Evolutionary conservation across 2,113 vertebrate genomes (phyloP), one percentile per base, ranked within the genome.

Genomic region (Rattus rattus): DNA sequence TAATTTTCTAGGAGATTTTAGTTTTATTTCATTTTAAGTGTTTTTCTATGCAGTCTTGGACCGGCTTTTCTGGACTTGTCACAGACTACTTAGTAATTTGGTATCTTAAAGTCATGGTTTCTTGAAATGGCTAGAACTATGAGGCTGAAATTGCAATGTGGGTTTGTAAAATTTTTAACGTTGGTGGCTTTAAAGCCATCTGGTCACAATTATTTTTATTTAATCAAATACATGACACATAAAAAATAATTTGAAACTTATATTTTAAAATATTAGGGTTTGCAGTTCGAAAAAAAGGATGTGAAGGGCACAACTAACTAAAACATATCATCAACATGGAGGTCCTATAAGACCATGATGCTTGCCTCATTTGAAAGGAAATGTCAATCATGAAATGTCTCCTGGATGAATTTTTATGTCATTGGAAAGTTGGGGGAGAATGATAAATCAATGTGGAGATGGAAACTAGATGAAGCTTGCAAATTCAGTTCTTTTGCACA

Each of bases 21-120:
- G 99, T 99, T 96, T 99, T 99, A 13, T 99, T 99, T 99, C 99
- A 99, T 99, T 99, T 95, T 99, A 98, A 89, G 98, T 99, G 98
- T 76, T 99, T 86, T 49, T 49, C 16, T 49, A 86, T 49, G 28
- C 2, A 20, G 9, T 33, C 63, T 22, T 86, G 9, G 4, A 63
- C n/a, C n/a, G 26, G 39, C 5, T 61, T 39, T 84, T 61, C 56
- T 61, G n/a, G 84, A 49, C 7, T 36, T 86, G 49, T 67, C 28
- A 33, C 30, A 47, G 43, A 6, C 39, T 49, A 63, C 39, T 43
- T 85, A 19, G 30, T 28, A 85, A 39, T 61, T 61, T 73, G 99
- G 54, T 77, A 99, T 99, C 19, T 94, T 79, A 4, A 70, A 0
- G 85, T 47, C 56, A 90, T 63, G 39, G 70, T 96, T 63, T 63